Conservation (phyloP, 2,113 vertebrate species). For the Nannobrachium achirus region DNA sequence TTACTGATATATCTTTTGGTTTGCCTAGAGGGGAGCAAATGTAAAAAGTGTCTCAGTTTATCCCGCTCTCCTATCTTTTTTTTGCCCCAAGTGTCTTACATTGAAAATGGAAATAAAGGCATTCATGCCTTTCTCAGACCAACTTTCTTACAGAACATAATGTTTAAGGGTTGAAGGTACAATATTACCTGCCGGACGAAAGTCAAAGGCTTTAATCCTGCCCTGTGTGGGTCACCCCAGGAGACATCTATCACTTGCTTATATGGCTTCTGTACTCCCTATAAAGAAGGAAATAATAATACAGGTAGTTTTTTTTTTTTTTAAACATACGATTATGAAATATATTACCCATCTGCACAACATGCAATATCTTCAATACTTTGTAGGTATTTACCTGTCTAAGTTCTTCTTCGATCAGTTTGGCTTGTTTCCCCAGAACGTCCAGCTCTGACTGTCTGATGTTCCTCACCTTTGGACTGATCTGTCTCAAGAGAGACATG, state of each 20-base stretch:
- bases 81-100: neutral
- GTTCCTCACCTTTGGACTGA: constrained; percentile 38
- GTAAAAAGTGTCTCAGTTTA: too few species aligned
- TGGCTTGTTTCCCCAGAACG: constrained; percentile 25
- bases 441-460: constrained; percentile 12
- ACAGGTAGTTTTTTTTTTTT: neutral
- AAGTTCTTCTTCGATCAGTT: constrained; percentile 59
- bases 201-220: constrained; percentile 72
- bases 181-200: constrained; percentile 76
- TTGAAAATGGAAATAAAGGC: neutral
- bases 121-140: too few species aligned
- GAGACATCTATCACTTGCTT: constrained; percentile 63
- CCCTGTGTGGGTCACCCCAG: constrained; percentile 58
- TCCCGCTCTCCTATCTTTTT: too few species aligned
- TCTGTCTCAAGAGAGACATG: constrained; percentile 42
- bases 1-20: too few species aligned
- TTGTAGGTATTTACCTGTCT: neutral
- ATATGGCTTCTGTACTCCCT: constrained; percentile 67
- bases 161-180: too few species aligned
- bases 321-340: too few species aligned
- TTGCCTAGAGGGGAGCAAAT: too few species aligned
- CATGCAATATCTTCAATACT: constrained; percentile 29
- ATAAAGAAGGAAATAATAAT: neutral
- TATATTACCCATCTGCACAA: too few species aligned
- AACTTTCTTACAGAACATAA: too few species aligned